Evolutionary conservation across 1,140 invertebrate species (phyloP).

Genomic region (Thereuonema tuberculata): DNA sequence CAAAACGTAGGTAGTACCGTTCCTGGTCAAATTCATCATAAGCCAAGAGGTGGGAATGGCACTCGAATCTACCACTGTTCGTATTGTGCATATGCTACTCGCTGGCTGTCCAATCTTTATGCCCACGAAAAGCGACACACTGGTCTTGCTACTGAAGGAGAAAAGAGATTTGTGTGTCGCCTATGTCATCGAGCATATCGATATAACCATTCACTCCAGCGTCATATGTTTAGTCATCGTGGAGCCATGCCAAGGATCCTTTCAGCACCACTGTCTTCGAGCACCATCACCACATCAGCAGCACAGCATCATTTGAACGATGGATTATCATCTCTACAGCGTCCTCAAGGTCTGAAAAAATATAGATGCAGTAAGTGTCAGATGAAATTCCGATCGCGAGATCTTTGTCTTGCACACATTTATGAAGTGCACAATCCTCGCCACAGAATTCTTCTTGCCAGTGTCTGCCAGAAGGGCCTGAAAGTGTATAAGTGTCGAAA

Average conservation of each 20-base stretch:
- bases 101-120: constrained; percentile 73
- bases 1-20: neutral
- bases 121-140: constrained; percentile 74
- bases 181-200: constrained; percentile 27
- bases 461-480: constrained; percentile 14
- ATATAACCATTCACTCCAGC: constrained; percentile 26
- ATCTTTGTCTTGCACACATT: constrained; percentile 31
- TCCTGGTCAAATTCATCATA: neutral
- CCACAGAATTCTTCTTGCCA: constrained; percentile 11
- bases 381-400: constrained; percentile 30
- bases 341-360: constrained; percentile 18
- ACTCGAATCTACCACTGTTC: constrained; percentile 71
- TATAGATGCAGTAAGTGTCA: constrained; percentile 37
- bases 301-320: neutral
- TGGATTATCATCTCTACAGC: neutral
- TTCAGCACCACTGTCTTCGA: constrained; percentile 13
- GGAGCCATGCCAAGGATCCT: constrained; percentile 9
- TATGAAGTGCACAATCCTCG: constrained; percentile 26
- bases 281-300: constrained; percentile 10
- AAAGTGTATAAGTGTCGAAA: constrained; percentile 43
- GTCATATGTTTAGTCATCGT: constrained; percentile 25
- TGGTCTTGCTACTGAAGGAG: constrained; percentile 25
- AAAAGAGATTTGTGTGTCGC: constrained; percentile 24
- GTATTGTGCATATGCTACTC: constrained; percentile 74
- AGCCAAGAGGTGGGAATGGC: constrained; percentile 10